These are phyloP conservation scores for Pinna nobilis DNA, from an alignment of 1,140 invertebrate genomes.

Conservation along the genomic window DNA sequence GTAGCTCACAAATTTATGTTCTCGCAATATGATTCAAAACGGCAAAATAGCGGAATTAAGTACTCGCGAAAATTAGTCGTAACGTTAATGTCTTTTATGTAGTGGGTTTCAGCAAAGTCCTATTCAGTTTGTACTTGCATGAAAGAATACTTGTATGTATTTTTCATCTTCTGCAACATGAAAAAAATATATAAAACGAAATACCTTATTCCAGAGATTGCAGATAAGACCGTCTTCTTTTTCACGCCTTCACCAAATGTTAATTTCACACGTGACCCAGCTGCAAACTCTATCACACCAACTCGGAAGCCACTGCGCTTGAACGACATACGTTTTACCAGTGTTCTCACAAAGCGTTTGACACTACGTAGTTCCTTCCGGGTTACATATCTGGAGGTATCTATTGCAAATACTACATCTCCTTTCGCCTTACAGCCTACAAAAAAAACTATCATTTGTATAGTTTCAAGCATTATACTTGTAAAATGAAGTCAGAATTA, in stretches of 20 bases:
- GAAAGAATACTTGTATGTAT: neutral
- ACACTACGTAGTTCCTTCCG: conserved; percentile 56
- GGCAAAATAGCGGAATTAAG: too few species aligned
- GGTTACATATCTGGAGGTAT: conserved; percentile 61
- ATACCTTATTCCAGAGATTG: conserved; percentile 61
- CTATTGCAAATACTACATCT: conserved; percentile 68
- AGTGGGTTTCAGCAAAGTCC: too few species aligned
- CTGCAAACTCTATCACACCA: conserved; percentile 57
- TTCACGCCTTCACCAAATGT: conserved; percentile 51
- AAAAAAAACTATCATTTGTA: too few species aligned
- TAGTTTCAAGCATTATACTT: too few species aligned
- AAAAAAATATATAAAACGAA: neutral
- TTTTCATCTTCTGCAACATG: neutral
- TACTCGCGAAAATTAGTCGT: too few species aligned
- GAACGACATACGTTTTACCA: conserved; percentile 61
- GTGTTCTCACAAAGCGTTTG: conserved; percentile 52
- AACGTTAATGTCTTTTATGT: too few species aligned
- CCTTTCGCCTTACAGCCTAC: conserved; percentile 56
- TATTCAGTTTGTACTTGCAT: too few species aligned
- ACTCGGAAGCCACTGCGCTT: conserved; percentile 53
- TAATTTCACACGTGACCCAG: conserved; percentile 44
- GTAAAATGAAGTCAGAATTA: too few species aligned
- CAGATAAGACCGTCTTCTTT: conserved; percentile 55
- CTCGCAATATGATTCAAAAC: too few species aligned
- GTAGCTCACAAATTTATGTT: too few species aligned